These are phyloP conservation scores for Epinephelus cyanopodus DNA, from an alignment of 2,113 vertebrate genomes.

Conservation along the genomic window DNA sequence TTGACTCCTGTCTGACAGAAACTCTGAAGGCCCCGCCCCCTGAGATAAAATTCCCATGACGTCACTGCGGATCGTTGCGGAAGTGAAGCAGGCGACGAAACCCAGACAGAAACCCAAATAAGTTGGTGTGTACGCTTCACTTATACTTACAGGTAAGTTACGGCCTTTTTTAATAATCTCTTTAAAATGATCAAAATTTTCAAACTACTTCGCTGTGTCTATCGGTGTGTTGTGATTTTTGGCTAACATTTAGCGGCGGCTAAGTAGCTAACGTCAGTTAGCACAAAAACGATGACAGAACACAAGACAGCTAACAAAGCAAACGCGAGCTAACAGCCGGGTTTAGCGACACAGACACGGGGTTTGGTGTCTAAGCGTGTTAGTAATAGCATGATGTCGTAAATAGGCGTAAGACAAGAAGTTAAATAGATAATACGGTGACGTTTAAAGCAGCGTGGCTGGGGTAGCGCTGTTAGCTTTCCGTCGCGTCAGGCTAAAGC, in stretches of 20 bases:
- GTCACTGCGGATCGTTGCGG: conserved; percentile 61
- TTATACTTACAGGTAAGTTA: conserved; percentile 49
- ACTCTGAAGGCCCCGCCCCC: conserved; percentile 28
- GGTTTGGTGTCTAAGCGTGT: background rate
- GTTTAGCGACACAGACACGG: no score
- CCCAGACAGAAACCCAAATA: conserved; percentile 51
- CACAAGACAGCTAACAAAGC: conserved; percentile 49
- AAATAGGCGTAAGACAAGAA: background rate
- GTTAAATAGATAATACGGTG: background rate
- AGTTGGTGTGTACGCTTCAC: conserved; percentile 34
- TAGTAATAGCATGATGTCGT: background rate
- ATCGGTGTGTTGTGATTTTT: conserved; percentile 18
- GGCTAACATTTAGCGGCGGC: conserved; percentile 13
- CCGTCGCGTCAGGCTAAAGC: conserved; percentile 44
- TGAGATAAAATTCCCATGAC: conserved; percentile 43
- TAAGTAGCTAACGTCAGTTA: conserved; percentile 43
- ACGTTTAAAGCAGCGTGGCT: background rate
- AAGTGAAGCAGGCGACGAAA: conserved; percentile 67
- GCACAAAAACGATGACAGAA: conserved; percentile 28
- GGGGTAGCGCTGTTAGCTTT: background rate
- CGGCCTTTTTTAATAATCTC: rapidly evolving
- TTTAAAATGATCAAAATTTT: rapidly evolving
- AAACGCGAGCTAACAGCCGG: background rate
- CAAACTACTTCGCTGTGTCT: background rate
- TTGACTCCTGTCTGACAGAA: background rate